Percentiles rank a stretch among this genome's conserved stretches.
These are phyloP conservation scores for Tortricodes alternella DNA, from an alignment of 2,888 invertebrate species.

Conservation along the genomic window DNA sequence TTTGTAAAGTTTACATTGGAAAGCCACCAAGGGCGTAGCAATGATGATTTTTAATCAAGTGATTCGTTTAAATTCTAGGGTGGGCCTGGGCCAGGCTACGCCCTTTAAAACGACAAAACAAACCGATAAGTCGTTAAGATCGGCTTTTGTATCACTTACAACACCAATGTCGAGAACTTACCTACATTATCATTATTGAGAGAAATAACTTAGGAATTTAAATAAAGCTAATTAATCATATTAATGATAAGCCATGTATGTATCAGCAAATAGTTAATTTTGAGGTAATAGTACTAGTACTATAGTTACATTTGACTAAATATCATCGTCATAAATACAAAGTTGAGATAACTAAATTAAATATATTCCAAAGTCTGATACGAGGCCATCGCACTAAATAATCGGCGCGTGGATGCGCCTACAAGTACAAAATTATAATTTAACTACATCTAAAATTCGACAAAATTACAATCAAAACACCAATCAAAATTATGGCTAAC, in stretches of 20 bases:
- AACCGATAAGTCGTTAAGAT: conserved; percentile 29
- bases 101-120: no score
- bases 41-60: no score
- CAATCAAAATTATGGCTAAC: conserved; percentile 78
- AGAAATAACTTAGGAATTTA: conserved; percentile 74
- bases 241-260: conserved; percentile 66
- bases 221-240: conserved; percentile 74
- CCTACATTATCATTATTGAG: conserved; percentile 63
- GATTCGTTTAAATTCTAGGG: no score
- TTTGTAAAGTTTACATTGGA: no score
- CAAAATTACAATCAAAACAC: conserved; percentile 67
- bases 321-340: conserved; percentile 25
- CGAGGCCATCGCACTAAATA: conserved; percentile 9
- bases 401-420: conserved; percentile 15
- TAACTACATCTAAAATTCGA: conserved; percentile 75
- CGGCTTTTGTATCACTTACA: no score
- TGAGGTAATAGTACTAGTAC: conserved; percentile 40
- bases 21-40: no score
- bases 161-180: conserved; percentile 30
- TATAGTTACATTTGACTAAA: conserved; percentile 10
- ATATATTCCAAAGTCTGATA: conserved; percentile 14
- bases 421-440: conserved; percentile 60
- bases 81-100: no score
- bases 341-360: conserved; percentile 23
- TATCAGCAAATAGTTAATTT: conserved; percentile 60